Conservation (phyloP, 1,140 invertebrate genomes). For the Myzus persicae region DNA sequence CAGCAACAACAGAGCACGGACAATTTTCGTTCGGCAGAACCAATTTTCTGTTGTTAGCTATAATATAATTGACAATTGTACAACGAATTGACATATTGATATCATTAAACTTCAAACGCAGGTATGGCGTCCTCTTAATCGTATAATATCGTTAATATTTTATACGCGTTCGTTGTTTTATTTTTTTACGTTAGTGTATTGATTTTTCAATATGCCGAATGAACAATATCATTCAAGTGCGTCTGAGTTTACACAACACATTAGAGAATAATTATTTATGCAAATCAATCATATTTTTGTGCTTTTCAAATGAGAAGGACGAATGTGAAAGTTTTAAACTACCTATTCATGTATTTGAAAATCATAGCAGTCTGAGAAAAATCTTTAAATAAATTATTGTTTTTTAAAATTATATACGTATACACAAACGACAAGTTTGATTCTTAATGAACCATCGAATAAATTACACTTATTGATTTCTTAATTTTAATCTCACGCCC, state of each 20-base stretch:
- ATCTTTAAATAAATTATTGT: not conserved
- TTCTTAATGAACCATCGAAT: not conserved
- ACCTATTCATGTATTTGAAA: not conserved
- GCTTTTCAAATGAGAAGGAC: not conserved
- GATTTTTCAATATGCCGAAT: not conserved
- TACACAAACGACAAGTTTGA: not conserved
- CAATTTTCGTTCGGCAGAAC: not conserved
- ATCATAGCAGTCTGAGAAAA: not conserved
- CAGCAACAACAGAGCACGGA: too few species aligned
- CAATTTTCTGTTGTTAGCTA: not conserved
- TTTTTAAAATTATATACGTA: too few species aligned
- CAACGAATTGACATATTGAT: not conserved
- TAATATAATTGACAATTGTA: too few species aligned
- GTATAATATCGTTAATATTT: not conserved
- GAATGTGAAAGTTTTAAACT: not conserved
- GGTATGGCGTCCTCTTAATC: not conserved
- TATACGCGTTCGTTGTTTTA: not conserved
- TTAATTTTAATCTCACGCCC: not conserved
- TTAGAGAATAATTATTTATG: not conserved
- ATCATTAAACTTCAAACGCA: not conserved
- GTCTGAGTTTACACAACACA: not conserved
- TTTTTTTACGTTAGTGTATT: not conserved
- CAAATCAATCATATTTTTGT: not conserved
- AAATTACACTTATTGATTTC: not conserved
- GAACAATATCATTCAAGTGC: not conserved